These are phyloP conservation scores for Hydropotes inermis DNA, from an alignment of 2,113 vertebrate species.

Conservation along the genomic window DNA sequence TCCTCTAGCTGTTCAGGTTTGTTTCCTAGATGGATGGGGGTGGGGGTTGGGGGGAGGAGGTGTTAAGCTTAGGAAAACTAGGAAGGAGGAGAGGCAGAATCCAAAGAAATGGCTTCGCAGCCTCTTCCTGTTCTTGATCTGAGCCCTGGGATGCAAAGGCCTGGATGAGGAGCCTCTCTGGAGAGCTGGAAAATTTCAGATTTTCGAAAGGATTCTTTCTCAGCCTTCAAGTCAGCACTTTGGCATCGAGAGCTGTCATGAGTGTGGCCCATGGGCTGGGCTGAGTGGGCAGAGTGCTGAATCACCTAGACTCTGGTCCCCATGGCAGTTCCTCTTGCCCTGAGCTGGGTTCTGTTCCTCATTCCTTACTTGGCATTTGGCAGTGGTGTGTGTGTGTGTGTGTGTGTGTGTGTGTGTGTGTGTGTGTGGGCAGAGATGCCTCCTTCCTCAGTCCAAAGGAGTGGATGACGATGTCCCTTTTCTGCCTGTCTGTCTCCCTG, in stretches of 20 bases:
- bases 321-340: not conserved
- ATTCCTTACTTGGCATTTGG: not conserved
- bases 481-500: not conserved
- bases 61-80: not conserved
- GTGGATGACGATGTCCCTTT: not conserved
- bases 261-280: conserved; percentile 15
- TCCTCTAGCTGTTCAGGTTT: not conserved
- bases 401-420: not conserved
- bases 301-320: conserved; percentile 73
- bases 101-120: not conserved
- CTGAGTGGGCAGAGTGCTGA: conserved; percentile 81
- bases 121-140: not conserved
- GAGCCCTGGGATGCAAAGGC: not conserved
- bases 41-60: no score
- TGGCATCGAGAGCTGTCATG: not conserved
- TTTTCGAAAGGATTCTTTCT: conserved; percentile 9
- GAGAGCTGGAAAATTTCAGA: not conserved
- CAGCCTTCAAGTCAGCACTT: conserved; percentile 29
- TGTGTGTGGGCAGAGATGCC: not conserved
- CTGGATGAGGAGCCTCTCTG: not conserved
- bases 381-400: not conserved
- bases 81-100: not conserved
- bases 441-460: not conserved
- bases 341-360: not conserved
- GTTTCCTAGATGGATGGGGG: conserved; percentile 2